A percentile compares a stretch with the other conserved stretches of the same genome.
Conservation (phyloP, 2,888 invertebrate genomes). For the Yponomeuta cagnagella region DNA sequence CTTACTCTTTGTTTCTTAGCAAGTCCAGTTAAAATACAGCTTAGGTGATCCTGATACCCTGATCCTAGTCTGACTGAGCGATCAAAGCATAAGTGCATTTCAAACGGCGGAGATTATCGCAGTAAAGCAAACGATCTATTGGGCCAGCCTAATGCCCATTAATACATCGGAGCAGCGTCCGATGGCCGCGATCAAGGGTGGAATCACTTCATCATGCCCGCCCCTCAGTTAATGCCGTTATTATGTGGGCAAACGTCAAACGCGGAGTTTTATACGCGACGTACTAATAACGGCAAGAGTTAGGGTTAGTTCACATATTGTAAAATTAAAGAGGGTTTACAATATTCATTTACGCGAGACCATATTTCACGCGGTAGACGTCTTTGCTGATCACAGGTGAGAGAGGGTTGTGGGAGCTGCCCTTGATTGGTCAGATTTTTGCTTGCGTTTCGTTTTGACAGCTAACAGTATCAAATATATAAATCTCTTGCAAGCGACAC, state of each 20-base stretch:
- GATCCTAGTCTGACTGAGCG: neutral
- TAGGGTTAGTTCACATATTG: neutral
- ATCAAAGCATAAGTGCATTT: neutral
- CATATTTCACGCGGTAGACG: too few relatives aligned
- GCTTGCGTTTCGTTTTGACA: too few relatives aligned
- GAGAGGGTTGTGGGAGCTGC: too few relatives aligned
- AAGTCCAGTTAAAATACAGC: too few relatives aligned
- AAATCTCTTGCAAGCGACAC: too few relatives aligned
- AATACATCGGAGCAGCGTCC: constrained; percentile 40
- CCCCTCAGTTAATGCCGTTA: constrained; percentile 34
- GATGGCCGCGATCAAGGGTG: constrained; percentile 38
- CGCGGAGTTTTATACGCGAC: constrained; percentile 29
- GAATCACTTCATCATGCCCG: constrained; percentile 48
- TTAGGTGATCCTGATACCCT: too few relatives aligned
- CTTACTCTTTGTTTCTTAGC: too few relatives aligned
- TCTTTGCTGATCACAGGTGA: too few relatives aligned
- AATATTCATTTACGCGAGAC: too few relatives aligned
- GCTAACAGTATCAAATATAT: too few relatives aligned
- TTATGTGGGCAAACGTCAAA: constrained; percentile 32
- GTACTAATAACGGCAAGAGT: constrained; percentile 24
- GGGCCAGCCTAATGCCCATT: constrained; percentile 32
- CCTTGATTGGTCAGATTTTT: too few relatives aligned
- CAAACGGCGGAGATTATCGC: neutral
- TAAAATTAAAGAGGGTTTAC: neutral
- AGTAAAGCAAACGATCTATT: constrained; percentile 9